A percentile compares a stretch with the other conserved stretches of the same genome.
These are phyloP conservation scores for Hedya salicella DNA, from an alignment of 2,888 invertebrate species.

Conservation along the genomic window DNA sequence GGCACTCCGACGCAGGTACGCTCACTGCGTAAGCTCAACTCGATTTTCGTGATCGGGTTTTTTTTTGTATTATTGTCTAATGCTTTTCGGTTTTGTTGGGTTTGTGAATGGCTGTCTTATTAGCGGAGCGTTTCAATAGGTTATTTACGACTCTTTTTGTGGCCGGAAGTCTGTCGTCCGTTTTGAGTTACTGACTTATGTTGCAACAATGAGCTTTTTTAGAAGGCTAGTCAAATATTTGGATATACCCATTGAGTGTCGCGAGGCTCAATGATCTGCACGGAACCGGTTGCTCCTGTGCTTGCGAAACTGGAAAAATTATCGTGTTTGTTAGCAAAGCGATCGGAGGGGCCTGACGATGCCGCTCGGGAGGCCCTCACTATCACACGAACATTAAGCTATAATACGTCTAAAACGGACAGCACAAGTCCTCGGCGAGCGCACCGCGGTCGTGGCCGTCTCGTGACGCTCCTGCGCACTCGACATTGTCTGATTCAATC, in stretches of 20 bases:
- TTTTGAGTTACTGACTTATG: slow-evolving; percentile 6
- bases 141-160: slow-evolving; percentile 59
- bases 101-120: slow-evolving; percentile 74
- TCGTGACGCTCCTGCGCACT: slow-evolving; percentile 32
- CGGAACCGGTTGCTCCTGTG: slow-evolving; percentile 73
- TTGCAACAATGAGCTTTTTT: neutral
- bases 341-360: slow-evolving; percentile 30
- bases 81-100: slow-evolving; percentile 79
- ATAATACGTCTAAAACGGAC: neutral
- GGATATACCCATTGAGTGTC: slow-evolving; percentile 53
- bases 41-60: slow-evolving; percentile 79
- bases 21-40: slow-evolving; percentile 76
- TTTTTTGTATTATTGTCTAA: slow-evolving; percentile 73
- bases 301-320: slow-evolving; percentile 74
- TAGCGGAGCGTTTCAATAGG: slow-evolving; percentile 55
- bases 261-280: slow-evolving; percentile 72
- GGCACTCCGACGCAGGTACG: slow-evolving; percentile 73
- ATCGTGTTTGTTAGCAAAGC: slow-evolving; percentile 52
- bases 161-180: slow-evolving; percentile 41
- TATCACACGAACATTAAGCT: neutral
- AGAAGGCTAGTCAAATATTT: slow-evolving; percentile 33
- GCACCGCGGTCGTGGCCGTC: neutral
- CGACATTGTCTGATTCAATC: slow-evolving; percentile 36
- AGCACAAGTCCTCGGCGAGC: neutral
- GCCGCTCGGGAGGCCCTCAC: neutral